Evolutionary conservation across 2,113 vertebrate species (phyloP), one percentile per base, ranked within the genome.

Genomic region (Sciurus niger): DNA sequence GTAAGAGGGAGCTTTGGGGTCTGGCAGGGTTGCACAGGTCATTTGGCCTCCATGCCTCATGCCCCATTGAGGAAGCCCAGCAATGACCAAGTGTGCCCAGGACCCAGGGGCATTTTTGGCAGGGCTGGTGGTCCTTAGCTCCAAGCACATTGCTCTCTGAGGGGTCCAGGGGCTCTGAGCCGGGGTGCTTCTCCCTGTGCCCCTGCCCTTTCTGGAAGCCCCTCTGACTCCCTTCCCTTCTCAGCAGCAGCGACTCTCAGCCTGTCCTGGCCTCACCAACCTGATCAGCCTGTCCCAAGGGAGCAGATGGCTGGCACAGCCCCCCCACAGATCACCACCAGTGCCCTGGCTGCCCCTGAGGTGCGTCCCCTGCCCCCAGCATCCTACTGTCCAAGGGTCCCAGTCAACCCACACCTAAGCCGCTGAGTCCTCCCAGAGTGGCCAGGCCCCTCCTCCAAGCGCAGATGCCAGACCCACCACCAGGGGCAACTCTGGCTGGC

Each of bases 261-360:
- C 78, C 76, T 34, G 0, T 72, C 94, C 95, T 93, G 98, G 89
- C 95, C 94, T 1, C 14, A 9, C 43, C 88, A 96, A 53, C 65
- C 97, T 25, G 96, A 98, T 34, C 97, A 88, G n/a, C 97, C 97
- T 3, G 51, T 97, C 22, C 82, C 98, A 0, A 96, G 88, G 0
- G 98, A 99, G 95, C 98, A 98, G 95, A 98, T 98, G 65, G 97
- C 98, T 88, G 98, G 98, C 90, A 97, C 97, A 25, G 98, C 98
- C 20, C 87, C 99, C 58, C 99, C 98, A 74, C 98, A 98, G 32
- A 98, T 98, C 17, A 97, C 98, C 68, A 96, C 99, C 90, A 98
- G 98, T 0, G 97, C 97, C 37, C 90, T 96, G 34, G 99, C 99
- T 51, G 67, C 97, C 43, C 30, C 95, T 13, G 0, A 20, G 87